Conservation (phyloP, 1,140 invertebrate genomes). For the Stegodyphus dumicola region DNA sequence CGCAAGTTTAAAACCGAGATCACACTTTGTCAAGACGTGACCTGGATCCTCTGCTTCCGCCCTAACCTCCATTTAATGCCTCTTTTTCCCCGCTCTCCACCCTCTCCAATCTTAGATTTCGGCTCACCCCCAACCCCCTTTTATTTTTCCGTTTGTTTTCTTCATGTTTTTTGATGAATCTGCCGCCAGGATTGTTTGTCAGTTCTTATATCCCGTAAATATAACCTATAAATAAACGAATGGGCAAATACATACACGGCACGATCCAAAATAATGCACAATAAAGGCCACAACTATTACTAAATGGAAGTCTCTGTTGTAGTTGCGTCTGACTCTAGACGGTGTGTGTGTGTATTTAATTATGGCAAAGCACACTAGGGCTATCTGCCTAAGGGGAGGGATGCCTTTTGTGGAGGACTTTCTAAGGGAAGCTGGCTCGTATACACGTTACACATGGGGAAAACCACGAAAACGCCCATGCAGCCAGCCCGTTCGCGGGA, state of each 20-base stretch:
- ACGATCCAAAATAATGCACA: slow-evolving; percentile 22
- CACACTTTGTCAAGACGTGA: slow-evolving; percentile 32
- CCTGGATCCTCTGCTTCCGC: not conserved
- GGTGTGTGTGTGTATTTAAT: no score
- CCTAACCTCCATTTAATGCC: slow-evolving; percentile 32
- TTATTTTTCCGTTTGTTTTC: slow-evolving; percentile 3
- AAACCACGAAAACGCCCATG: no score
- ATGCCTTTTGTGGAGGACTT: no score
- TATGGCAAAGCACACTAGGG: no score
- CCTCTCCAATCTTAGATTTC: not conserved
- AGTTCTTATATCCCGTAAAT: slow-evolving; percentile 1
- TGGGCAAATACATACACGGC: slow-evolving; percentile 9
- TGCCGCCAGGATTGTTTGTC: slow-evolving; percentile 20
- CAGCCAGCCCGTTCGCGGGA: no score
- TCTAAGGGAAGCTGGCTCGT: no score
- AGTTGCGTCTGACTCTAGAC: no score
- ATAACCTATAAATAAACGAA: not conserved
- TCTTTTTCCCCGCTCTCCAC: not conserved
- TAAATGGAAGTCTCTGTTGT: no score
- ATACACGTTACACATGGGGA: no score
- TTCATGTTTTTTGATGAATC: slow-evolving; percentile 12
- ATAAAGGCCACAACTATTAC: not conserved
- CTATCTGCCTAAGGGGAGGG: no score
- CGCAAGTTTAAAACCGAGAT: slow-evolving; percentile 34
- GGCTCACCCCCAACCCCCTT: not conserved